These are phyloP conservation scores for Drosophila lacertosa DNA, from an alignment of 1,140 invertebrate species.

Conservation along the genomic window DNA sequence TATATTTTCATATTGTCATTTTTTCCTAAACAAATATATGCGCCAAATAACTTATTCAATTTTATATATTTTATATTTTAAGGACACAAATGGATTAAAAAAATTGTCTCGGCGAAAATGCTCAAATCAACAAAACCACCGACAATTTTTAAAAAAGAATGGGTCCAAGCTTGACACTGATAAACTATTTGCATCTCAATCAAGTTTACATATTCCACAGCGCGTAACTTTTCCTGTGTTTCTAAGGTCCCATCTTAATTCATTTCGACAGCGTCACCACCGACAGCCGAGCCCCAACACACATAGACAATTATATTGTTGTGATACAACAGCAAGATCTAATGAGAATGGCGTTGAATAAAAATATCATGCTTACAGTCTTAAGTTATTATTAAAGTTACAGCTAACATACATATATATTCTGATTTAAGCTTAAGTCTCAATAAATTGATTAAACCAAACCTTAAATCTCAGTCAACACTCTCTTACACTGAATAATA, in stretches of 20 bases:
- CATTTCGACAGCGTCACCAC: conserved; percentile 49
- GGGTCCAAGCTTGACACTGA: conserved; percentile 29
- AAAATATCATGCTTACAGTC: neutral
- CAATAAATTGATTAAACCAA: conserved; percentile 8
- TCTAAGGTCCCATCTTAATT: conserved; percentile 53
- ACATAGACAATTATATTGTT: conserved; percentile 25
- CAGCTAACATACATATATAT: neutral
- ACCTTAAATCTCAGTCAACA: too few relatives aligned
- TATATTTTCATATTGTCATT: too few relatives aligned
- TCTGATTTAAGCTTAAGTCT: neutral
- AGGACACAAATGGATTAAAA: conserved; percentile 44
- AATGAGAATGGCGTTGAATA: conserved; percentile 18
- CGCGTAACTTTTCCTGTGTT: conserved; percentile 62
- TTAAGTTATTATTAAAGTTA: neutral
- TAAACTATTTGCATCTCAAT: conserved; percentile 25
- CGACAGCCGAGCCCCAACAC: conserved; percentile 40
- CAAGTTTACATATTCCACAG: conserved; percentile 54
- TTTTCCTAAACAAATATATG: neutral
- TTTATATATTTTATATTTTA: conserved; percentile 11
- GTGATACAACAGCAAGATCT: conserved; percentile 9
- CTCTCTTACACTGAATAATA: too few relatives aligned
- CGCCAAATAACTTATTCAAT: too few relatives aligned
- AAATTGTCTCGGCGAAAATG: conserved; percentile 35
- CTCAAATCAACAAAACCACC: conserved; percentile 23
- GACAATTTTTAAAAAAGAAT: conserved; percentile 27